phyloP scores from a whole-genome alignment of 2,113 vertebrate genomes.

The Rattus rattus region DNA sequence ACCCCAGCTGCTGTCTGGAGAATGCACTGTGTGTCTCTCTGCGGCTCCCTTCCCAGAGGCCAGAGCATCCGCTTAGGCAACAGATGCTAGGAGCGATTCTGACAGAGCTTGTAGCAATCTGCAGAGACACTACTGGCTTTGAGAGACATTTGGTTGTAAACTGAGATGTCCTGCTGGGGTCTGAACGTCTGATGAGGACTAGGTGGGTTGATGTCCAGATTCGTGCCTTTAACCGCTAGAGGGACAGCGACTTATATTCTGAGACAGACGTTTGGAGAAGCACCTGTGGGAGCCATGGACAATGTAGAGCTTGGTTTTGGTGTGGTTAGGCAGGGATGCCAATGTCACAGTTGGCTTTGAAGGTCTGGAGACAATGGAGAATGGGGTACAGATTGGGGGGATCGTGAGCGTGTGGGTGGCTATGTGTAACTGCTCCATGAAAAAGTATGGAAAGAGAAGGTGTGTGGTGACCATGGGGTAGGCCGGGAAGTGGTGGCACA shows the following conservation, averaged over 20 bases:
- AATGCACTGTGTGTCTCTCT: not conserved
- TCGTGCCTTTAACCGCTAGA: no score
- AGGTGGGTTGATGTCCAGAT: accelerated
- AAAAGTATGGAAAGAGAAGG: not conserved
- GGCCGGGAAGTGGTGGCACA: accelerated
- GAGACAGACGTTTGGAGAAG: not conserved
- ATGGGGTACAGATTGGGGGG: not conserved
- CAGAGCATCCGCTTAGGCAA: not conserved
- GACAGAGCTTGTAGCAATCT: accelerated
- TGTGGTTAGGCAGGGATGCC: accelerated
- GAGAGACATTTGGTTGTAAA: not conserved
- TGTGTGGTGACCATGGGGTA: no score
- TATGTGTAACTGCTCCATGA: accelerated
- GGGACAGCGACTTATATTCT: accelerated
- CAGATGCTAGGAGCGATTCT: not conserved
- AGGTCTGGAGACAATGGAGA: not conserved
- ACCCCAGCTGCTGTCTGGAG: not conserved
- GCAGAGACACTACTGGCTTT: not conserved
- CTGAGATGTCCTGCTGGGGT: not conserved
- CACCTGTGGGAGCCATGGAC: not conserved
- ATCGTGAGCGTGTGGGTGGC: not conserved
- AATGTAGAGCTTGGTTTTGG: not conserved
- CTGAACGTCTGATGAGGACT: not conserved
- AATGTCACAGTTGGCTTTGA: not conserved
- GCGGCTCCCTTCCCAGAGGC: not conserved